These are phyloP conservation scores for Ara ararauna DNA, from an alignment of 2,797 vertebrate species.

Conservation along the genomic window DNA sequence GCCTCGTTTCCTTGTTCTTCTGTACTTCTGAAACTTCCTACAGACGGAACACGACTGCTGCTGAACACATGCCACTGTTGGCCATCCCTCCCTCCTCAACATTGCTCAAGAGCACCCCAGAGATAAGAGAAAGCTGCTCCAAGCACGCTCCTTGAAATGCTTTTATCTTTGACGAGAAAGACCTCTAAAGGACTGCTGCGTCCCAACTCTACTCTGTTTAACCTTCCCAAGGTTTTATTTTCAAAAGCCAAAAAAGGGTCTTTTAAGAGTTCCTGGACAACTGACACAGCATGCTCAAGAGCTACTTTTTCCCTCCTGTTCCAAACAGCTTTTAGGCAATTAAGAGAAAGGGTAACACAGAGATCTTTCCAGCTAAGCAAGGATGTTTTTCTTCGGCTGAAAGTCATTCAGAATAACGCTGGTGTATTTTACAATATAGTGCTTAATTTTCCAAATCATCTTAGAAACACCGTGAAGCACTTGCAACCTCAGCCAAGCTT, in stretches of 20 bases:
- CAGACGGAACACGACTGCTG: fast-evolving
- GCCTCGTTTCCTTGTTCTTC: neutral
- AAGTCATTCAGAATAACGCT: neutral
- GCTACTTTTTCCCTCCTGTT: constrained; percentile 9
- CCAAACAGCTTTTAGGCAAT: constrained; percentile 16
- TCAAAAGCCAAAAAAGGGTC: constrained; percentile 39
- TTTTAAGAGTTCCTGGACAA: constrained; percentile 36
- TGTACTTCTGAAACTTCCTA: neutral
- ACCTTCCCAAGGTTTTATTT: constrained; percentile 59
- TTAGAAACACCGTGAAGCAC: neutral
- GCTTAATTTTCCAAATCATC: neutral
- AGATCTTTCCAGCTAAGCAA: constrained; percentile 4
- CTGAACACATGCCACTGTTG: neutral
- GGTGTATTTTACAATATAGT: neutral
- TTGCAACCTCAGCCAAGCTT: neutral
- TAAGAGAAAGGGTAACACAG: neutral
- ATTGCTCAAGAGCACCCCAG: constrained; percentile 41
- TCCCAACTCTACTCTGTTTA: constrained; percentile 3
- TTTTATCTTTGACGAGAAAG: constrained; percentile 47
- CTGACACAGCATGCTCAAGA: constrained; percentile 32
- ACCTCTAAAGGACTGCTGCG: neutral
- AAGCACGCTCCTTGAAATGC: constrained; percentile 50
- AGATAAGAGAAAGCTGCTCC: constrained; percentile 48
- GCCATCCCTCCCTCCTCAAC: neutral
- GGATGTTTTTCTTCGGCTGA: neutral